Conservation (phyloP, 1,140 invertebrate genomes). For the Drosophila kanapiae region DNA sequence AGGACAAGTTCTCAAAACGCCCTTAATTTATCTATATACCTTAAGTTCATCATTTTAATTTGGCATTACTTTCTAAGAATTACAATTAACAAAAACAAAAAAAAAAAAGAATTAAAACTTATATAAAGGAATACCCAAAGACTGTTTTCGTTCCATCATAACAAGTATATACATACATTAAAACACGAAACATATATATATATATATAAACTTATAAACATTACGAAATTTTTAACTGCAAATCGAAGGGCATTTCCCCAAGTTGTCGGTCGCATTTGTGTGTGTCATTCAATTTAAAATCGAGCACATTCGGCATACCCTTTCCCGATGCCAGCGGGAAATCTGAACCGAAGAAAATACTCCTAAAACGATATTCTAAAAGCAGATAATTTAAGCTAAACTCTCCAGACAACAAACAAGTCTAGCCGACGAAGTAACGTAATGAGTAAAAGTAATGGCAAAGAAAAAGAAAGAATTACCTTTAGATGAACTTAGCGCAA, state of each 20-base stretch:
- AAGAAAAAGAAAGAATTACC: slow-evolving; percentile 65
- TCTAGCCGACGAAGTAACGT: slow-evolving; percentile 37
- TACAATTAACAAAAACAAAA: slow-evolving; percentile 37
- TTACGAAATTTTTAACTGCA: slow-evolving; percentile 71
- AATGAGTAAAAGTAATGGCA: slow-evolving; percentile 33
- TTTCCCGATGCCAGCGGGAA: slow-evolving; percentile 8
- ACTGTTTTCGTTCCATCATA: slow-evolving; percentile 85
- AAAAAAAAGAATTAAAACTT: slow-evolving; percentile 69
- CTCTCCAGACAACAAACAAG: slow-evolving; percentile 34
- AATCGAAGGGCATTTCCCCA: slow-evolving; percentile 44
- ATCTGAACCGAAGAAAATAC: slow-evolving; percentile 51
- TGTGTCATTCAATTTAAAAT: slow-evolving; percentile 55
- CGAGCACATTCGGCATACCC: slow-evolving; percentile 17
- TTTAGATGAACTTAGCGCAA: slow-evolving; percentile 85
- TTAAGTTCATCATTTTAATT: slow-evolving; percentile 48
- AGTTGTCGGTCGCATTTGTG: slow-evolving; percentile 34
- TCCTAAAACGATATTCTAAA: slow-evolving; percentile 81
- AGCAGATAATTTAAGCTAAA: slow-evolving; percentile 57
- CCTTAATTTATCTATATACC: slow-evolving; percentile 39
- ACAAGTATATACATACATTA: slow-evolving; percentile 74
- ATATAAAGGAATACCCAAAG: slow-evolving; percentile 85
- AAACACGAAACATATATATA: slow-evolving; percentile 56
- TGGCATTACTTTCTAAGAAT: slow-evolving; percentile 58
- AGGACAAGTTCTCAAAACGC: slow-evolving; percentile 42
- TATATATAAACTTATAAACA: slow-evolving; percentile 59